Evolutionary conservation across 2,113 vertebrate species (phyloP), one percentile per base, ranked within the genome.

Genomic region (Penelope pileata): DNA sequence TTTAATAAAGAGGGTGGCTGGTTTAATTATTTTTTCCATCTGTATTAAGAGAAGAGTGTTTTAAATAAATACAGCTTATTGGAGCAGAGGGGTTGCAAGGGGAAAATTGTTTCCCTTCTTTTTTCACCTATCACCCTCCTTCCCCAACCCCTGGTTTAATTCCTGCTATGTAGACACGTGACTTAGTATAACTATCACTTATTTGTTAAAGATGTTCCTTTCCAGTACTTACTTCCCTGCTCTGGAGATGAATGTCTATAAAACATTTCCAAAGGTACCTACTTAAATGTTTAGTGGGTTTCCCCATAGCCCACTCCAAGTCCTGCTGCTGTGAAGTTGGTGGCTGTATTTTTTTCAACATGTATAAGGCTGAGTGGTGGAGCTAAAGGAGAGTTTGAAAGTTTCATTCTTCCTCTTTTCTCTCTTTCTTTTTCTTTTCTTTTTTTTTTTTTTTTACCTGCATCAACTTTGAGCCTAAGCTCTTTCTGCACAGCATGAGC

Each of bases 1-100:
- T 97, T 96, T 96, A 97, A 97, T 97, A 97, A 96, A 95, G 92
- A 83, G 93, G 85, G 94, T 96, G 94, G 95, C 86, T 94, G 89
- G 75, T 74, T 94, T 96, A 96, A 95, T 97, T 96, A 96, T 96
- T 97, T 96, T 90, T 93, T 93, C 96, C 92, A 94, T 96, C 93
- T 97, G 95, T 96, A 95, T 93, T 93, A 36, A 78, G 78, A 94
- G 94, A 96, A 96, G 93, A 96, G 95, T 95, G 96, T 92, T 96
- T 97, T 94, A 96, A 97, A 92, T 94, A 94, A 96, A 80, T 94
- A 83, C 88, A 67, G 85, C 87, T 88, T 87, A 66, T 69, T 88
- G 67, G 80, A 95, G 53, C 90, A 85, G 63, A 94, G 54, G n/a
- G 67, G 56, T 93, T 94, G 89, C 12, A 2, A 91, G 83, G 59